A percentile compares a stretch with the other conserved stretches of the same genome.
These are phyloP conservation scores for Solenodon paradoxus DNA, from an alignment of 2,113 vertebrate genomes.

Conservation along the genomic window DNA sequence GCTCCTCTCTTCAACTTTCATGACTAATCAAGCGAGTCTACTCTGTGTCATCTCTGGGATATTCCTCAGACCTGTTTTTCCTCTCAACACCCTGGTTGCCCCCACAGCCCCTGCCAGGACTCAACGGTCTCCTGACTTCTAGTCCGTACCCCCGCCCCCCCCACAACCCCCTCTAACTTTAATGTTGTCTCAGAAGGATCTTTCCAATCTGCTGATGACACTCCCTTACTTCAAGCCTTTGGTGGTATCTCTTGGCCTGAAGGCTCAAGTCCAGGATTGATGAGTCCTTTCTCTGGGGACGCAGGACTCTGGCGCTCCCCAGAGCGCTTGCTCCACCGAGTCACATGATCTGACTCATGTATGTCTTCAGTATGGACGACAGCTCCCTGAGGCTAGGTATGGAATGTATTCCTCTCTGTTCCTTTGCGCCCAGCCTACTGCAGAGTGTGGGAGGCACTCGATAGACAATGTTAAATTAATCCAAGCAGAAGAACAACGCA, in stretches of 20 bases:
- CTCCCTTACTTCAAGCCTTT: background rate
- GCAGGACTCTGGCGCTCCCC: background rate
- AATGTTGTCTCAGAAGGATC: accelerated
- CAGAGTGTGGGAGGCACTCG: background rate
- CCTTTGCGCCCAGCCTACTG: background rate
- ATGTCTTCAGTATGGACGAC: background rate
- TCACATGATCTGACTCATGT: background rate
- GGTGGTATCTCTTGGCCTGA: background rate
- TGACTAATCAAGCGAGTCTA: background rate
- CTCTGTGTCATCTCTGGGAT: background rate
- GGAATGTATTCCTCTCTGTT: background rate
- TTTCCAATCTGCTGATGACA: background rate
- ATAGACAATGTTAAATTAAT: background rate
- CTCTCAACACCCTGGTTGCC: background rate
- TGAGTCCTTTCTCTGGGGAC: background rate
- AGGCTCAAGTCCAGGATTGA: background rate
- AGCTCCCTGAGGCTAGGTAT: background rate
- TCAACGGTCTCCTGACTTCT: too few species aligned
- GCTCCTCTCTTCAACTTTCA: background rate
- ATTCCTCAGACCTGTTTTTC: background rate
- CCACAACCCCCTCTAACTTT: accelerated
- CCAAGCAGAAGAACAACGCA: background rate
- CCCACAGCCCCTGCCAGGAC: background rate
- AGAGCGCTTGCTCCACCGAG: background rate
- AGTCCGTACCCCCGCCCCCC: too few species aligned